These are phyloP conservation scores for Brachionus calyciflorus DNA, from an alignment of 1,140 invertebrate genomes.

Conservation along the genomic window DNA sequence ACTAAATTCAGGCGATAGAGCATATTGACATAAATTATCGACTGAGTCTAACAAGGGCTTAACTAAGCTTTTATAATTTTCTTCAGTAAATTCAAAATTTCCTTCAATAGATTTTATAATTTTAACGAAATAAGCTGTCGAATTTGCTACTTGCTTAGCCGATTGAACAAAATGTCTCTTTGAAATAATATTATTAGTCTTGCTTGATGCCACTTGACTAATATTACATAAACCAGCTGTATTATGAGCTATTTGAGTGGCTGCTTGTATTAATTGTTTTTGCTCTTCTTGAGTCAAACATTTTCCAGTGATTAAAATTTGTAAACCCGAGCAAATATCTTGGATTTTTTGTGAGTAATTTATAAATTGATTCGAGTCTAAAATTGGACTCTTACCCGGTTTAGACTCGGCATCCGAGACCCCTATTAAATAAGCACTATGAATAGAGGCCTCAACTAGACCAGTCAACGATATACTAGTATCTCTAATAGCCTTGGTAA, in stretches of 20 bases:
- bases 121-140: conserved; percentile 86
- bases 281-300: neutral
- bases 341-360: conserved; percentile 63
- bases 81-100: conserved; percentile 55
- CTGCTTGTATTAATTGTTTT: conserved; percentile 65
- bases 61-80: conserved; percentile 67
- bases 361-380: conserved; percentile 79
- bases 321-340: conserved; percentile 20
- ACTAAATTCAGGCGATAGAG: conserved; percentile 85
- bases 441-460: conserved; percentile 83
- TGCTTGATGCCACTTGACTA: conserved; percentile 84
- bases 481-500: conserved; percentile 77
- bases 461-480: conserved; percentile 84
- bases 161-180: conserved; percentile 95
- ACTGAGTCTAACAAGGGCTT: conserved; percentile 83
- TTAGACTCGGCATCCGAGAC: conserved; percentile 83
- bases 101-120: conserved; percentile 77
- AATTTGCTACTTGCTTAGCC: conserved; percentile 93
- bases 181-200: conserved; percentile 84
- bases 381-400: conserved; percentile 82
- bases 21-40: conserved; percentile 85
- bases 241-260: conserved; percentile 91
- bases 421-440: conserved; percentile 74
- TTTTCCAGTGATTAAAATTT: neutral
- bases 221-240: conserved; percentile 91